Evolutionary conservation across 2,888 invertebrate genomes (phyloP).

Genomic region (Drosophila ezoana): DNA sequence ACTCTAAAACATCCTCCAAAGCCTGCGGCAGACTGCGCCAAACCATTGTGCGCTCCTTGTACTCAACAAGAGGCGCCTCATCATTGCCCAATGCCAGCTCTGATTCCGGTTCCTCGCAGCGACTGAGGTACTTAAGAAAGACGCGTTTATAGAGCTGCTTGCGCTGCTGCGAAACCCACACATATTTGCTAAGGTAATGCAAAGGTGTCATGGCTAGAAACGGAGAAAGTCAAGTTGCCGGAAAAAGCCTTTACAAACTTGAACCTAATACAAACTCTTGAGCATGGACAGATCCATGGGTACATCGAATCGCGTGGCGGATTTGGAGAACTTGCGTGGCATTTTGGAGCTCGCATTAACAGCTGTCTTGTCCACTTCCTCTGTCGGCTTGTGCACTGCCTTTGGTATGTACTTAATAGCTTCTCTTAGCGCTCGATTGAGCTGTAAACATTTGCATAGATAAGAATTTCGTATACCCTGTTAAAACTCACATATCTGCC

Average conservation of each 20-base stretch:
- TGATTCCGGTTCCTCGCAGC: constrained; percentile 74
- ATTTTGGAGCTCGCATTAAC: constrained; percentile 85
- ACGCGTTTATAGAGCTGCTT: constrained; percentile 87
- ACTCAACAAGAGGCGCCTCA: constrained; percentile 65
- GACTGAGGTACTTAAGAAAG: constrained; percentile 84
- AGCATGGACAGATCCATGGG: constrained; percentile 88
- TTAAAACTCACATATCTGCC: constrained; percentile 80
- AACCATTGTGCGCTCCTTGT: constrained; percentile 80
- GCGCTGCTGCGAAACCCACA: constrained; percentile 87
- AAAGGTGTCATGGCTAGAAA: constrained; percentile 88
- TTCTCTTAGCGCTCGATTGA: constrained; percentile 82
- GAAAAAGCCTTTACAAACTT: constrained; percentile 17
- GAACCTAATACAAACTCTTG: constrained; percentile 40
- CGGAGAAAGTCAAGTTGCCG: neutral
- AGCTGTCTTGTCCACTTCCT: constrained; percentile 66
- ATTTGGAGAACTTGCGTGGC: constrained; percentile 91
- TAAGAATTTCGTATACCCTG: neutral
- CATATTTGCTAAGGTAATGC: constrained; percentile 89
- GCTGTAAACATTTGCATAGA: constrained; percentile 50
- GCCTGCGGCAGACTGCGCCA: constrained; percentile 81
- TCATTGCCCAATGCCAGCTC: constrained; percentile 48
- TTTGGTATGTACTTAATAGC: constrained; percentile 82
- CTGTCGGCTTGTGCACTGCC: constrained; percentile 41
- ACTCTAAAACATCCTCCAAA: constrained; percentile 84
- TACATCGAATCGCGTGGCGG: constrained; percentile 90